Base-by-base conservation (phyloP, 2,113 vertebrate genomes). In the Thomomys bottae region DNA sequence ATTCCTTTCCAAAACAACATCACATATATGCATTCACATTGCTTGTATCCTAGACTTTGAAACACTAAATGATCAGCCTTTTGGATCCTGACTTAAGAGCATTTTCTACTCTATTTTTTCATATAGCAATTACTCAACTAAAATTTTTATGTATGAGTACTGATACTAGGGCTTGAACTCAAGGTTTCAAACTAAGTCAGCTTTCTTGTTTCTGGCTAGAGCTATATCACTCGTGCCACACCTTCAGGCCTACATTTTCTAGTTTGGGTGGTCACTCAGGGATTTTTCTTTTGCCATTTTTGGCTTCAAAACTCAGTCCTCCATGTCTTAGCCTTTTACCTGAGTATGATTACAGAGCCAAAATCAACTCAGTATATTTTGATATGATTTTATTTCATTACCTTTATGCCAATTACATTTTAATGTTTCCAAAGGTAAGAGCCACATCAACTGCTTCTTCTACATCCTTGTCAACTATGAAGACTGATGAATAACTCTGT, bases 341-440 rank as follows among this genome's bases (percentile, higher is more conserved):
- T 54, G 49, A 4, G 49, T 54, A 54, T 54, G 49, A 54, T 54
- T 54, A 54, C 49, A 54, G 49, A 54, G 49, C 11, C 49, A 12
- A 54, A 4, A 54, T 54, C 49, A 18, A 54, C 49, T 54, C 15
- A 24, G 42, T 36, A 63, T 71, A 76, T 90, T 80, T 68, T 87
- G 0, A 67, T 49, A 45, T 76, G 32, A 80, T 88, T 92, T 80
- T 75, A 84, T 84, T 87, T 84, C 40, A 76, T 88, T 64, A 78
- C 45, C 84, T 70, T 83, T 64, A 75, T 10, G 81, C 38, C 26
- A 66, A 77, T 4, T 59, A 83, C 83, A 76, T 68, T 75, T 87
- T 83, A 86, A 72, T 9, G 23, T 68, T 90, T 87, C 63, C 32
- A 30, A 89, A 75, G 23, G 28, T 34, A 68, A 86, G 67, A 61